Conservation (phyloP, 2,797 vertebrate genomes). For the Megalops cyprinoides region DNA sequence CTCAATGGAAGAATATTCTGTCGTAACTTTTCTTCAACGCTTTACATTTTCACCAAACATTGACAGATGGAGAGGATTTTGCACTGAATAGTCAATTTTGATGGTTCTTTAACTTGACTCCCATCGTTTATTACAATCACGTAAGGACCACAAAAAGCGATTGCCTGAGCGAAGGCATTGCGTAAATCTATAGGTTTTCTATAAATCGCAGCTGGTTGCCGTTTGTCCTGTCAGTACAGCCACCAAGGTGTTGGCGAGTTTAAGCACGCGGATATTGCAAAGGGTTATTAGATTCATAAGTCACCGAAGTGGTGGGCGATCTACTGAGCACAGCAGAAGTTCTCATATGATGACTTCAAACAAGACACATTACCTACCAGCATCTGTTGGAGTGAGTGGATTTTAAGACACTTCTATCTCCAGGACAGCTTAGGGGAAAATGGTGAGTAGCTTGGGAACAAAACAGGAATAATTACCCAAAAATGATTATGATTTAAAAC, state of each 20-base stretch:
- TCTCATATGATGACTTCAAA: constrained; percentile 99
- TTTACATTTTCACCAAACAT: neutral
- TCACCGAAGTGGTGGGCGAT: constrained; percentile 99
- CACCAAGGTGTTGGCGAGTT: constrained; percentile 96
- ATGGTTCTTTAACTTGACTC: constrained; percentile 72
- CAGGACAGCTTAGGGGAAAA: constrained; percentile 92
- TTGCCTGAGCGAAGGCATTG: constrained; percentile 84
- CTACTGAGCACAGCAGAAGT: constrained; percentile 99
- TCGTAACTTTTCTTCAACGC: constrained; percentile 62
- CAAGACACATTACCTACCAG: constrained; percentile 99
- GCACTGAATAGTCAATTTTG: constrained; percentile 69
- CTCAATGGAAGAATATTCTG: constrained; percentile 7
- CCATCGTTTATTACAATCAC: constrained; percentile 90
- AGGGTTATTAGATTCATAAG: constrained; percentile 99
- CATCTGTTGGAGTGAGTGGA: constrained; percentile 99
- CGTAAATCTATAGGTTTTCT: constrained; percentile 87
- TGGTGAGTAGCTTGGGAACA: constrained; percentile 90
- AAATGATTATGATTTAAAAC: constrained; percentile 54
- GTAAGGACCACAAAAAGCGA: constrained; percentile 87
- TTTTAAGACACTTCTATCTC: constrained; percentile 99
- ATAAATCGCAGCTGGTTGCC: constrained; percentile 80
- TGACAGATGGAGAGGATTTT: constrained; percentile 21
- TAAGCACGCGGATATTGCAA: constrained; percentile 97
- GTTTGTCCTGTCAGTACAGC: constrained; percentile 84
- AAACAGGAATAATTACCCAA: constrained; percentile 69